Evolutionary conservation across 2,113 vertebrate species (phyloP).

Genomic region (Vidua macroura): DNA sequence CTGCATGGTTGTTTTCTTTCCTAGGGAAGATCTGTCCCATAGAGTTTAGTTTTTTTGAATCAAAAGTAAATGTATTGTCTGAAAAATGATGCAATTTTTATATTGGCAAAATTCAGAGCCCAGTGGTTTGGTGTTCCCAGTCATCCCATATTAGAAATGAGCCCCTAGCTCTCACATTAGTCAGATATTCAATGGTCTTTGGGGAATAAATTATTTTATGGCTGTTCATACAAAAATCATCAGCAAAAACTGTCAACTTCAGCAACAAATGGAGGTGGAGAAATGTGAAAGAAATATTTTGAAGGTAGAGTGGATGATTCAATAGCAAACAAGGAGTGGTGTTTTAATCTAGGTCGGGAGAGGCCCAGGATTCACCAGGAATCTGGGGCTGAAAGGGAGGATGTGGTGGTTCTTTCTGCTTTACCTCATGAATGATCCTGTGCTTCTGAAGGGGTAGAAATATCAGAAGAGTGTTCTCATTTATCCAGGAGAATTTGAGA

Average conservation of each 20-base stretch:
- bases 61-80: not conserved
- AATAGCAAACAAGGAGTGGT: not conserved
- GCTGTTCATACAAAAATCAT: not conserved
- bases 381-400: not conserved
- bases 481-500: not conserved
- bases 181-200: not conserved
- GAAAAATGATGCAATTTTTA: not conserved
- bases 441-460: not conserved
- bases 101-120: not conserved
- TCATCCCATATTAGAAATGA: not conserved
- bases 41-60: not conserved
- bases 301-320: not conserved
- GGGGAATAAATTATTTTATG: not conserved
- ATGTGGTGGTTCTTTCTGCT: not conserved
- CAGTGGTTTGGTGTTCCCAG: not conserved
- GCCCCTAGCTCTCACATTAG: not conserved
- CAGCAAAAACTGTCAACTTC: not conserved
- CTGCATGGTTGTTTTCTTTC: not conserved
- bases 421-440: not conserved
- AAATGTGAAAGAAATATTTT: not conserved
- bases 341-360: not conserved
- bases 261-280: not conserved
- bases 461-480: not conserved
- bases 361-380: not conserved
- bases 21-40: not conserved